Conservation (phyloP, 2,113 vertebrate species). For the Megalops atlanticus region DNA sequence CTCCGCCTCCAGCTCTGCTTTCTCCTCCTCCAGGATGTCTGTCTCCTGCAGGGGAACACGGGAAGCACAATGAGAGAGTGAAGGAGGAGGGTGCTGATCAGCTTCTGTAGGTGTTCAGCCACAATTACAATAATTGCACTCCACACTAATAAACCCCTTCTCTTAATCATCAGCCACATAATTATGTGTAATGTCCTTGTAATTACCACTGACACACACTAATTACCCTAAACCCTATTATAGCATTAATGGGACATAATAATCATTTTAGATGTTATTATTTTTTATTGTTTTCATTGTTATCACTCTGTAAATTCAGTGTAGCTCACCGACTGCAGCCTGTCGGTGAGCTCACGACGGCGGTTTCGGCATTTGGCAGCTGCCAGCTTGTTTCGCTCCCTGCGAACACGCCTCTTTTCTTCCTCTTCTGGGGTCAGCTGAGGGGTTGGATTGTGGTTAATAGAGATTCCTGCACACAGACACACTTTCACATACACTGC, state of each 20-base stretch:
- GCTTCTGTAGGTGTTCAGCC: neutral
- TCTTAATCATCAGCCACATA: conserved; percentile 12
- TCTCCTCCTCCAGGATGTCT: conserved; percentile 91
- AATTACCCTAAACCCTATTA: conserved; percentile 26
- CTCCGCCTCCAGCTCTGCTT: conserved; percentile 90
- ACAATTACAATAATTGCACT: conserved; percentile 16
- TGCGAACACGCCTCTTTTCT: conserved; percentile 86
- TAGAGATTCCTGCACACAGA: neutral
- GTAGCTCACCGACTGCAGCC: conserved; percentile 87
- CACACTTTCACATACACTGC: neutral
- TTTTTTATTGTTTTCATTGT: neutral
- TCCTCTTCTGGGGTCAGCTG: conserved; percentile 93
- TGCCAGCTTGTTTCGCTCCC: conserved; percentile 91
- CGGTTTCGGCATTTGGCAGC: conserved; percentile 94
- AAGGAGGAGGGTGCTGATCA: neutral
- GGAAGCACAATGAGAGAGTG: conserved; percentile 10
- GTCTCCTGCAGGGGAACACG: conserved; percentile 80
- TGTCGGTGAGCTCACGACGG: conserved; percentile 89
- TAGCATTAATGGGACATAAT: conserved; percentile 6
- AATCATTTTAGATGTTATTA: neutral
- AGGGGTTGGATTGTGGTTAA: neutral
- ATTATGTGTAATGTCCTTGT: conserved; percentile 12
- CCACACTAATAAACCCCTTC: conserved; percentile 23
- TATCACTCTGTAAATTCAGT: neutral
- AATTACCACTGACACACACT: conserved; percentile 29